Base-by-base conservation (phyloP, 2,113 vertebrate species). In the Ammodramus savannarum region DNA sequence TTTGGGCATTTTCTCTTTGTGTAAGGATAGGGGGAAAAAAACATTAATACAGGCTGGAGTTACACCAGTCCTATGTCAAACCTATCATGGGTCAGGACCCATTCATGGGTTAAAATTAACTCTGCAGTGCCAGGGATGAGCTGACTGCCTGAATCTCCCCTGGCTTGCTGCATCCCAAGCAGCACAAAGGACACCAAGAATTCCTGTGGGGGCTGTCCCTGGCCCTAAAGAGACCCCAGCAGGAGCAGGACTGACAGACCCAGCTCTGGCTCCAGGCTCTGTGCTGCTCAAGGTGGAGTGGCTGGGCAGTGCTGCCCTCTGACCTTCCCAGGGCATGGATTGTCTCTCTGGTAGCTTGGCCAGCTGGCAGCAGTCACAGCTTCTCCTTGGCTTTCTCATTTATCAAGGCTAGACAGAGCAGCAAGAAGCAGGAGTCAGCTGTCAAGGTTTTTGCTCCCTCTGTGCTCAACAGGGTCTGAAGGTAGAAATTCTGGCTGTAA, bases 391-490 rank as follows among this genome's bases (percentile, higher is more conserved):
- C 76, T 84, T 81, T 67, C 94, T 93, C 90, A 81, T 86, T 86
- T 83, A 86, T 84, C 83, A 63, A 71, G 39, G 76, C 76, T 58
- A 39, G 83, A 58, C 68, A 84, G 43, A 92, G 72, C 52, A 51
- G 86, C 76, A 87, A 91, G 83, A 59, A 86, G 68, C 34, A 59
- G 59, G 39, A 84, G 57, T 10, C 72, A 93, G 76, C 58, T 94
- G 94, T 72, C 92, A 89, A 92, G 57, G 78, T 67, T 74, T 86
- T 74, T 93, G 76, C 72, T 89, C 76, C 73, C 48, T 84, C 91
- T 67, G 51, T 63, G 48, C 68, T 90, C 65, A 68, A 26, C 38
- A 57, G 80, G 26, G 61, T 76, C 68, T 75, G 43, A 93, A 93
- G 66, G 73, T 12, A 86, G 43, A 95, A 86, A 86, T 51, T 71